Base-by-base conservation (phyloP, 1,140 invertebrate species). In the Neodiprion lecontei region DNA sequence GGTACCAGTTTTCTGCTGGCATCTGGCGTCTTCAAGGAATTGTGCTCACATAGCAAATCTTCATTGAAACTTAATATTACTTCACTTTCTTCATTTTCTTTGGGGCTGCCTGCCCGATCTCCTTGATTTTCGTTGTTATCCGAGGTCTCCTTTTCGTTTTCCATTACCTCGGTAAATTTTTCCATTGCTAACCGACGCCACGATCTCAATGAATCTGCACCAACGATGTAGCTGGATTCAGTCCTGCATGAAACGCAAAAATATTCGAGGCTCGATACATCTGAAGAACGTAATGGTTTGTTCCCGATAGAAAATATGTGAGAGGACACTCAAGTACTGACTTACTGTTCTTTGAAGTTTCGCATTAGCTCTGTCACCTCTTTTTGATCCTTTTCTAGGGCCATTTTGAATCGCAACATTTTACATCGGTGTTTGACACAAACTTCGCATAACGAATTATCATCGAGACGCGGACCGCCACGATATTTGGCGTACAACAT, bases 21-120 rank as follows among this genome's bases (percentile, higher is more conserved):
- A 69, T 85, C 78, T 47, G 81, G 82, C 40, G 80, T 87, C 61
- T 86, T 85, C 1, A 88, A 77, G 75, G 85, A 82, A 82, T 86
- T 84, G 79, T 92, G 91, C 48, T 85, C 86, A 81, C 91, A 92
- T 17, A 91, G 78, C 23, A 92, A 78, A 78, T 92, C 91, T 75
- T 90, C 88, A 82, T 92, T 92, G 77, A 92, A 92, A 65, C 85
- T 85, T 12, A 87, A 78, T 70, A 87, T 82, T 48, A 69, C 69
- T 28, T 85, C 83, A 69, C 84, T 81, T 14, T 85, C 82, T 21
- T 89, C 86, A 70, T 84, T 79, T 49, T 86, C 85, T 12, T 87
- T 85, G 0, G 53, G 53, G 76, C 71, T 72, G 80, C 79, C 11
- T 14, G 80, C 10, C n/a, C 75, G 73, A 21, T 81, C 79, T 48